Percentiles rank a stretch among this genome's conserved stretches.
Conservation (phyloP, 2,888 invertebrate species). For the Meloe dianella region DNA sequence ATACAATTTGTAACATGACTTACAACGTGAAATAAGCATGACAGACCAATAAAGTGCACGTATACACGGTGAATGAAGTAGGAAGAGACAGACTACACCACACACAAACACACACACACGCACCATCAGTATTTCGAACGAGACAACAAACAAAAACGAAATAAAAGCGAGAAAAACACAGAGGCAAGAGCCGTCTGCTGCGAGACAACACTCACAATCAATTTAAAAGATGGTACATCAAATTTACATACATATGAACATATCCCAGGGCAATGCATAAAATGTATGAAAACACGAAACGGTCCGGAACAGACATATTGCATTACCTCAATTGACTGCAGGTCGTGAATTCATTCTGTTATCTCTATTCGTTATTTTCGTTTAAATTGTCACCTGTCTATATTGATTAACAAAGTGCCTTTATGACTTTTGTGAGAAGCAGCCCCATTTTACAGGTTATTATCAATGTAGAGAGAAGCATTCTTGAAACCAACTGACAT, state of each 20-base stretch:
- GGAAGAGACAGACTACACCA: neutral
- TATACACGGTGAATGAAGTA: constrained; percentile 19
- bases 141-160: neutral
- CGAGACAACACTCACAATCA: constrained; percentile 49
- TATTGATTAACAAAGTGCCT: neutral
- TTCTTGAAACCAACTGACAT: too few relatives aligned
- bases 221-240: constrained; percentile 48
- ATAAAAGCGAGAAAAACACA: constrained; percentile 10
- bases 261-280: constrained; percentile 41
- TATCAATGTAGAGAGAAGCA: too few relatives aligned
- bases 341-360: constrained; percentile 29
- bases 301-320: constrained; percentile 42
- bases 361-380: neutral
- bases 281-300: constrained; percentile 41
- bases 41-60: constrained; percentile 28
- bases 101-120: neutral
- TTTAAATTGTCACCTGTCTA: constrained; percentile 3
- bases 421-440: neutral
- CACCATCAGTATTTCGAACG: neutral
- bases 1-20: constrained; percentile 27
- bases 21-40: constrained; percentile 27
- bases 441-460: too few relatives aligned
- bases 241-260: constrained; percentile 51
- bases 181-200: constrained; percentile 38
- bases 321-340: constrained; percentile 40